Percentiles rank a stretch among this genome's conserved stretches.
These are phyloP conservation scores for Staurois parvus DNA, from an alignment of 2,797 vertebrate species.

Conservation along the genomic window DNA sequence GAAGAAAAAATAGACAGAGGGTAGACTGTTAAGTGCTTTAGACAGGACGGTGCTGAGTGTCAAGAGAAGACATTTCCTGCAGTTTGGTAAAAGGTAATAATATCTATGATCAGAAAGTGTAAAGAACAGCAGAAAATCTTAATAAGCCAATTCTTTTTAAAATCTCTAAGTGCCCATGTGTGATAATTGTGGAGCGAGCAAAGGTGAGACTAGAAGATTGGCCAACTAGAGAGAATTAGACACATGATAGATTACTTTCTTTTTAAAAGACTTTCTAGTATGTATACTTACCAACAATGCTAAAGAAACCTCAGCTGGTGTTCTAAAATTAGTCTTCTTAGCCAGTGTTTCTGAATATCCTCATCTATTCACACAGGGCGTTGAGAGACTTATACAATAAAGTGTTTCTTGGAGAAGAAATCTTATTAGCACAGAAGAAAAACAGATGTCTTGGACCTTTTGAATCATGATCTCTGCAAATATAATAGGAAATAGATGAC, in stretches of 20 bases:
- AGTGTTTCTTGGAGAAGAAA: not conserved
- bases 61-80: not conserved
- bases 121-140: conserved; percentile 31
- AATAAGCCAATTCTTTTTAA: conserved; percentile 36
- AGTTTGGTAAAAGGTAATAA: conserved; percentile 32
- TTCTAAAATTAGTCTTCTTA: conserved; percentile 42
- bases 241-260: conserved; percentile 26
- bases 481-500: not conserved
- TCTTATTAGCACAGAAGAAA: not conserved
- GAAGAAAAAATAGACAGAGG: not conserved
- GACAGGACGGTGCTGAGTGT: not conserved
- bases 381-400: not conserved
- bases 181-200: conserved; percentile 36
- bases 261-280: conserved; percentile 11
- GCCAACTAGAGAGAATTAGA: conserved; percentile 33
- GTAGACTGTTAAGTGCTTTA: not conserved
- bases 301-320: not conserved
- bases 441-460: not conserved
- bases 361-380: not conserved
- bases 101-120: conserved; percentile 23
- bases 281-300: not conserved
- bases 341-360: conserved; percentile 17
- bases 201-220: conserved; percentile 19
- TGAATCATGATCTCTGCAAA: not conserved
- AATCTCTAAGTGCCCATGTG: conserved; percentile 14